Conservation (phyloP, 2,888 invertebrate species). For the Phengaris arion region DNA sequence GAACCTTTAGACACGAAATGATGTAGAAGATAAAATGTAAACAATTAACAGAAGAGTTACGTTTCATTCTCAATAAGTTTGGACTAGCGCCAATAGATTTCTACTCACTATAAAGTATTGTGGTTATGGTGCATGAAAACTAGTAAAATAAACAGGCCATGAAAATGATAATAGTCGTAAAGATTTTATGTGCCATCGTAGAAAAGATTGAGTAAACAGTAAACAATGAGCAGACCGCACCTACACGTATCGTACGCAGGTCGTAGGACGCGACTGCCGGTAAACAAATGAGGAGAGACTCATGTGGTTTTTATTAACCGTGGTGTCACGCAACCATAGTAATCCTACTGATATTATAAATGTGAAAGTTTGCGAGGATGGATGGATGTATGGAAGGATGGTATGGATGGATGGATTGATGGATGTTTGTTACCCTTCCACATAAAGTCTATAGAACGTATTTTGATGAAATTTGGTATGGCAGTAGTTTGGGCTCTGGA, state of each 20-base stretch:
- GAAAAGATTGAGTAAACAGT: constrained; percentile 25
- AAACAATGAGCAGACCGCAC: neutral
- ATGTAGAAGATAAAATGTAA: neutral
- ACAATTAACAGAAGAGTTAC: neutral
- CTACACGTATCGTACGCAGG: neutral
- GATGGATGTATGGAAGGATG: too few relatives aligned
- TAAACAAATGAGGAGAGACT: constrained; percentile 17
- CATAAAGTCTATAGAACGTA: too few relatives aligned
- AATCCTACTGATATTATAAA: too few relatives aligned
- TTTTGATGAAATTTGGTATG: too few relatives aligned
- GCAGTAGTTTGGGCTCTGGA: too few relatives aligned
- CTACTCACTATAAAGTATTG: neutral
- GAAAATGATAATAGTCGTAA: constrained; percentile 17
- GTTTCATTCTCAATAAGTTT: neutral
- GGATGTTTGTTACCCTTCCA: too few relatives aligned
- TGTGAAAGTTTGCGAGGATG: too few relatives aligned
- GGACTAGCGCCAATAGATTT: neutral
- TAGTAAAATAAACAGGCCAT: neutral
- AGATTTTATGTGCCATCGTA: constrained; percentile 28
- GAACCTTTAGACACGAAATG: neutral
- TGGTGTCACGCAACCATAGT: neutral
- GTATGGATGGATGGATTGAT: too few relatives aligned
- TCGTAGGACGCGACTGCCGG: neutral
- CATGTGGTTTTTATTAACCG: constrained; percentile 24
- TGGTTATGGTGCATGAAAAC: neutral